Evolutionary conservation across 2,888 invertebrate genomes (phyloP), one percentile per base, ranked within the genome.

Genomic region (Acronicta psi): DNA sequence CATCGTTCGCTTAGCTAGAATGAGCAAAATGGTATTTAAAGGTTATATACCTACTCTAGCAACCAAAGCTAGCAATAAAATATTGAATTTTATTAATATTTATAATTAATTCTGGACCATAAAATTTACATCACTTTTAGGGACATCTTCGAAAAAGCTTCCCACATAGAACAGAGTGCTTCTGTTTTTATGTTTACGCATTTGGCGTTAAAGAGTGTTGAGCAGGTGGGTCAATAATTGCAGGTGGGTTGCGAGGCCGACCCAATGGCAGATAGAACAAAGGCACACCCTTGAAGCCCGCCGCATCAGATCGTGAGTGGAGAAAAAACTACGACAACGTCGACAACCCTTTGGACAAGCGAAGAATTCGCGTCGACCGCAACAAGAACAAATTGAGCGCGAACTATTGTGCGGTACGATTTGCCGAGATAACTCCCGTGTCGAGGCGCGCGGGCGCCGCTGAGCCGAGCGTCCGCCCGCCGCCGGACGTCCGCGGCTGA

Each of bases 341-440:
- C 78, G 77, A 82, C 85, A 85, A 80, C 87, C 88, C 89, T 88
- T 86, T 83, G 86, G 88, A 91, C 89, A 88, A 91, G 90, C 89
- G 82, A 90, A 92, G 93, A 92, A 92, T 92, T 92, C 86, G 88
- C 90, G 80, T 86, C 88, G 88, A 91, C 88, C 88, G 89, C 92
- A 94, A 93, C 88, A 94, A 93, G 92, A 94, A 90, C 93, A 94
- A 93, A 93, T 93, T 93, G 90, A 92, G 86, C 88, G 88, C 88
- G 87, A 91, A 91, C 91, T 91, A 92, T 93, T 92, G 91, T 91
- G 91, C 89, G 88, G 88, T 88, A 90, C 91, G 93, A 93, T 92
- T 92, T 86, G 89, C 89, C 69, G 86, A 92, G 93, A 93, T 93
- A 93, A 92, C 89, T 92, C 90, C 90, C 85, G 90, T 87, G 90